Percentiles rank a stretch among this genome's conserved stretches.
These are phyloP conservation scores for Drosophila paranaensis DNA, from an alignment of 2,888 invertebrate species.

Conservation along the genomic window DNA sequence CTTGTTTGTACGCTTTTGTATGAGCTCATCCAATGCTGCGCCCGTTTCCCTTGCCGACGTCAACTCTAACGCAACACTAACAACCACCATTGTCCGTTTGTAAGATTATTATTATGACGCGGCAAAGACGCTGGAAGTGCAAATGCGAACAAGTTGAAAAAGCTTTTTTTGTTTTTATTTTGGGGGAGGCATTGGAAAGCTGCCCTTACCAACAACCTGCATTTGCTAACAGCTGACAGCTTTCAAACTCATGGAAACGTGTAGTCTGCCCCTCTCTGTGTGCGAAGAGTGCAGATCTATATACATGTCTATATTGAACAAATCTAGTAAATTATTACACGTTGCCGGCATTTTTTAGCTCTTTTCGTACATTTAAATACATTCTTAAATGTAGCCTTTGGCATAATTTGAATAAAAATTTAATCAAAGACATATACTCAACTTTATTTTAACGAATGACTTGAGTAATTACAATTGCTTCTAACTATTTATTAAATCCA, in stretches of 20 bases:
- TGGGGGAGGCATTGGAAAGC: constrained; percentile 51
- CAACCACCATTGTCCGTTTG: constrained; percentile 18
- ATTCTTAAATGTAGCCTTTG: background rate
- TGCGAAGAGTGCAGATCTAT: constrained; percentile 38
- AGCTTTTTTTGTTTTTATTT: constrained; percentile 47
- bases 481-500: too few relatives aligned
- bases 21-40: constrained; percentile 71
- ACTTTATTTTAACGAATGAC: background rate
- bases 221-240: constrained; percentile 49
- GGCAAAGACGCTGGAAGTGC: constrained; percentile 71
- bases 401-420: background rate
- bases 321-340: constrained; percentile 18
- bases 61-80: constrained; percentile 22
- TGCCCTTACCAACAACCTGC: constrained; percentile 35
- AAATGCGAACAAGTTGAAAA: constrained; percentile 50
- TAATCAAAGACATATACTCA: background rate
- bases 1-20: constrained; percentile 72
- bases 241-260: constrained; percentile 21
- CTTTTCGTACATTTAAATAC: constrained; percentile 12
- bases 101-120: constrained; percentile 52
- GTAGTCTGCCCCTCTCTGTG: constrained; percentile 15
- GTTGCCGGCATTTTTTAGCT: constrained; percentile 29
- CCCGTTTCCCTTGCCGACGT: constrained; percentile 38
- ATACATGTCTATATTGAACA: constrained; percentile 1
- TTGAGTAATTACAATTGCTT: too few relatives aligned